Evolutionary conservation across 2,888 invertebrate genomes (phyloP).

Genomic region (Stramonita haemastoma): DNA sequence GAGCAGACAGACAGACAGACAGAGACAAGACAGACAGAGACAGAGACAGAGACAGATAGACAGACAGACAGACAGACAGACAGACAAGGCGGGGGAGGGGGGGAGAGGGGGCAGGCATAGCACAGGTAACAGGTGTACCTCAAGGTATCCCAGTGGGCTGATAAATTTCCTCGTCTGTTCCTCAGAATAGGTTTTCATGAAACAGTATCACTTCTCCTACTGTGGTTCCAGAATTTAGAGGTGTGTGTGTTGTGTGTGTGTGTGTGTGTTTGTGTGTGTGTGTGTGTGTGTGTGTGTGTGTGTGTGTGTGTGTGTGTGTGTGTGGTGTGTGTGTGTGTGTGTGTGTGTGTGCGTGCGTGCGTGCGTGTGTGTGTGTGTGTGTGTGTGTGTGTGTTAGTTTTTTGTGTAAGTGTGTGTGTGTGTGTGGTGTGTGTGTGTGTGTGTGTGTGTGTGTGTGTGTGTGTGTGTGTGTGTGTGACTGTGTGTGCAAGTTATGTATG

Average conservation of each 20-base stretch:
- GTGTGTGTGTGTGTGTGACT: background rate
- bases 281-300: background rate
- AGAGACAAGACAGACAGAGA: too few relatives aligned
- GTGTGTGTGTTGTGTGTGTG: background rate
- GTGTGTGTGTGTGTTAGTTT: background rate
- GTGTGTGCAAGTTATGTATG: background rate
- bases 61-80: too few relatives aligned
- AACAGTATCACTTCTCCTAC: too few relatives aligned
- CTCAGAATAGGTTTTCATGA: too few relatives aligned
- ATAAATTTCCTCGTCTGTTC: too few relatives aligned
- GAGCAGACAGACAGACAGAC: too few relatives aligned
- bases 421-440: background rate
- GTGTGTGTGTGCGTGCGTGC: background rate
- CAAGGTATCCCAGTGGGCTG: too few relatives aligned
- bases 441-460: background rate
- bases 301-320: background rate
- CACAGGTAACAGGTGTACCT: too few relatives aligned
- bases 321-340: constrained; percentile 5
- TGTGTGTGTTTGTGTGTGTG: background rate
- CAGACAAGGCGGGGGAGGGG: too few relatives aligned
- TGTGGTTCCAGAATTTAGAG: background rate
- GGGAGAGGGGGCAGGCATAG: too few relatives aligned
- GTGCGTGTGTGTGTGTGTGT: background rate
- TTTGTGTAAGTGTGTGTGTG: too few relatives aligned
- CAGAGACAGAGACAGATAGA: too few relatives aligned